These are phyloP conservation scores for Rhabdophis nuchalis DNA, from an alignment of 2,797 vertebrate genomes.

Conservation along the genomic window DNA sequence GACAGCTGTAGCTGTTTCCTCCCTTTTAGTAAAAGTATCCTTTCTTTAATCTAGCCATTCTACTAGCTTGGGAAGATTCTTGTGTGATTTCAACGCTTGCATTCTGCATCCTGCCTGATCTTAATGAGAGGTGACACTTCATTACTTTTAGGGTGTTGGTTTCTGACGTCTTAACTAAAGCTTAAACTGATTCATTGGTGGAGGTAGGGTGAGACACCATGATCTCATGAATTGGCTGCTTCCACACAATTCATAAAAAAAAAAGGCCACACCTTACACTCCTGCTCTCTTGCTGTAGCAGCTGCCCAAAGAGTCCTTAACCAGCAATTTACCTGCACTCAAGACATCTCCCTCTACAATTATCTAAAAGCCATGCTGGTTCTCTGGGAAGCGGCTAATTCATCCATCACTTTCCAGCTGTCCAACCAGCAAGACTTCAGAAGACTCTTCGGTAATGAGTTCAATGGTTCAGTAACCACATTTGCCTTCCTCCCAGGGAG, in stretches of 20 bases:
- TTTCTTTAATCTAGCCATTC: neutral
- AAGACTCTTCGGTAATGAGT: neutral
- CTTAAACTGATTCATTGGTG: neutral
- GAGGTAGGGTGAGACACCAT: neutral
- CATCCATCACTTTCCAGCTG: neutral
- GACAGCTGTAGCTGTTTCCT: neutral
- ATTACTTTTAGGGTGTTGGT: neutral
- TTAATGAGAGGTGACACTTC: neutral
- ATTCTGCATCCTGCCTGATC: neutral
- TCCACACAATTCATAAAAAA: neutral
- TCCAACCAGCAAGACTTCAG: neutral
- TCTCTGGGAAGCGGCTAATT: neutral
- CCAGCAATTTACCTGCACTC: neutral
- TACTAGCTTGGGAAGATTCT: neutral
- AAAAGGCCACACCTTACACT: neutral
- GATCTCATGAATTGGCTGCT: neutral
- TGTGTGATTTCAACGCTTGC: neutral
- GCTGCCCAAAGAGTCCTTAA: neutral
- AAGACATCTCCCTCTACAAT: neutral
- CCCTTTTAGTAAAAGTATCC: neutral
- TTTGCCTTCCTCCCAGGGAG: neutral
- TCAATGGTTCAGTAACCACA: too few species aligned
- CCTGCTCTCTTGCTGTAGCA: neutral
- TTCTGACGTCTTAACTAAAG: neutral
- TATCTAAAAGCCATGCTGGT: neutral